A percentile compares a stretch with the other conserved stretches of the same genome.
Conservation (phyloP, 2,888 invertebrate species). For the Bombylius discolor region DNA sequence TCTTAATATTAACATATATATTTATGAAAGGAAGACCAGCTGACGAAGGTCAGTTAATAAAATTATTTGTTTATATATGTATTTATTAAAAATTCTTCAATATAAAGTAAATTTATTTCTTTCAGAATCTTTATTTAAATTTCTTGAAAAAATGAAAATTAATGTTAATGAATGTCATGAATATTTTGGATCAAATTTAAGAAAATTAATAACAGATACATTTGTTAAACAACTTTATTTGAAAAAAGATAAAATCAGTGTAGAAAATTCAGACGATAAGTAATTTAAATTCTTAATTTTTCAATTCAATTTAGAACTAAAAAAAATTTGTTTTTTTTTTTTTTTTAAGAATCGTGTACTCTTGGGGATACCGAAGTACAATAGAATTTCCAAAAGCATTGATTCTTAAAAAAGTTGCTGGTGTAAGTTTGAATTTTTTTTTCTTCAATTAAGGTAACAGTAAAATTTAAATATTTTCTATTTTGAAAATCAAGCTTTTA, state of each 20-base stretch:
- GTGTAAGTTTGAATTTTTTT: conserved; percentile 12
- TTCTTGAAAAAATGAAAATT: conserved; percentile 20
- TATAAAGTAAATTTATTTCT: background rate
- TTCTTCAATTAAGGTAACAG: too few relatives aligned
- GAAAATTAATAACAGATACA: conserved; percentile 22
- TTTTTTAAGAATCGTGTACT: conserved; percentile 17
- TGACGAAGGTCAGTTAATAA: conserved; percentile 16
- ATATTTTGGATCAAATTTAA: conserved; percentile 20
- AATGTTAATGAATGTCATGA: conserved; percentile 18
- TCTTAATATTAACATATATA: conserved; percentile 22
- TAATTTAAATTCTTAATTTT: conserved; percentile 1
- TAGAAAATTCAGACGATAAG: conserved; percentile 17
- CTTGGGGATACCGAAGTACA: conserved; percentile 21
- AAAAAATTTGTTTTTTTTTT: background rate
- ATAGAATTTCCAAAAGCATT: conserved; percentile 20
- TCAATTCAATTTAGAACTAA: background rate
- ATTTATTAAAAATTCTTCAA: too few relatives aligned
- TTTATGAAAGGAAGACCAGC: conserved; percentile 21
- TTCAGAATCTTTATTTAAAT: conserved; percentile 18
- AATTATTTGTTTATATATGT: background rate
- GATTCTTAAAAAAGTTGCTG: conserved; percentile 18
- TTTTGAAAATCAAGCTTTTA: conserved; percentile 14
- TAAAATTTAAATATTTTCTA: too few relatives aligned
- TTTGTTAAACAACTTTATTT: conserved; percentile 24
- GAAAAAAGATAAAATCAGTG: conserved; percentile 19